Evolutionary conservation across 2,797 vertebrate species (phyloP), one percentile per base, ranked within the genome.

Genomic region (Arctocebus calabarensis): DNA sequence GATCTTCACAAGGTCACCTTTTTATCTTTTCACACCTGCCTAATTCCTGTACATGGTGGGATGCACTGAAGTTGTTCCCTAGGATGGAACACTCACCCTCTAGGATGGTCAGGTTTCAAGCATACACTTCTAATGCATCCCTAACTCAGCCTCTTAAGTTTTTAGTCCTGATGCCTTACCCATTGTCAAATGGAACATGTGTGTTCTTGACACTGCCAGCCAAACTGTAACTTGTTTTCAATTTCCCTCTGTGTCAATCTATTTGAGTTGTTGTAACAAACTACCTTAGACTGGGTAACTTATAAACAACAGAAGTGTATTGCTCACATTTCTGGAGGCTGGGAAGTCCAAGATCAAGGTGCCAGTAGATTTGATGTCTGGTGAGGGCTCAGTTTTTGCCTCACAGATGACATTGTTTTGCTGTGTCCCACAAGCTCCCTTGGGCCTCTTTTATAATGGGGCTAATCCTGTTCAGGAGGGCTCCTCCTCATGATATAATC

Each of bases 71-170:
- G 37, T 85, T 29, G 25, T 17, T n/a, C 52, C 45, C 61, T 25
- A 29, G 52, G 61, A 22, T 10, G 32, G 71, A 48, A 55, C 27
- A 17, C n/a, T 40, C 1, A 0, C 61, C 70, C 40, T 74, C n/a
- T 2, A 16, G 64, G 61, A 95, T 29, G 17, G 27, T 19, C 11
- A 45, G 48, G 75, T 22, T 45, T 78, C 43, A 32, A 14, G 19
- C 37, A 5, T 4, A 25, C 1, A 1, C 52, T 68, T 1, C 48
- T 73, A 19, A 43, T 0, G 0, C 0, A 4, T 57, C 19, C n/a
- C 48, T 16, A 43, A 20, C 37, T 62, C 37, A 14, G 52, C 9
- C 12, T 62, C 68, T 43, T 43, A n/a, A 59, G n/a, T n/a, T 82
- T 57, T 59, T 27, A 59, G 45, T 48, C 75, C 43, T 14, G 0